Percentiles rank a stretch among this genome's conserved stretches.
phyloP scores from a whole-genome alignment of 2,113 vertebrate genomes.

The Pelobates fuscus region DNA sequence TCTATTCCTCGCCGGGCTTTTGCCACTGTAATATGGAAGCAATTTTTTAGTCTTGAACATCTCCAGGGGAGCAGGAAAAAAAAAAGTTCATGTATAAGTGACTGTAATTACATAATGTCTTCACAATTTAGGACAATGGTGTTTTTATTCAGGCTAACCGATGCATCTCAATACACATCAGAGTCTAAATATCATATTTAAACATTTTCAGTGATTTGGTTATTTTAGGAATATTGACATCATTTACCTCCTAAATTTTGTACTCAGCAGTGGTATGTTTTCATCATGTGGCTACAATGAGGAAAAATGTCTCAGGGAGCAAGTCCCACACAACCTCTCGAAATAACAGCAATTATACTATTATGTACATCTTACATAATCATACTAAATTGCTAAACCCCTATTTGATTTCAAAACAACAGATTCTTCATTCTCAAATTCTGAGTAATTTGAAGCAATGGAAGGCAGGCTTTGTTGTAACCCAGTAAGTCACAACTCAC shows the following conservation, averaged over 20 bases:
- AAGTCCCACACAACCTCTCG: slow-evolving; percentile 46
- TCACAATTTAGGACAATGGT: slow-evolving; percentile 14
- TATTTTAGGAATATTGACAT: slow-evolving; percentile 45
- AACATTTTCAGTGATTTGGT: slow-evolving; percentile 36
- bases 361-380: slow-evolving; percentile 51
- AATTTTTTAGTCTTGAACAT: slow-evolving; percentile 9
- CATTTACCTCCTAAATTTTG: slow-evolving; percentile 32
- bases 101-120: slow-evolving; percentile 7
- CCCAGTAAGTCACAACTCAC: slow-evolving; percentile 24
- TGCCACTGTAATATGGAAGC: slow-evolving; percentile 10
- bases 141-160: slow-evolving; percentile 21
- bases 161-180: slow-evolving; percentile 17
- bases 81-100: slow-evolving; percentile 6
- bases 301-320: slow-evolving; percentile 39
- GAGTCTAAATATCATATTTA: slow-evolving; percentile 40
- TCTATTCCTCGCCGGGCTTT: too few relatives aligned
- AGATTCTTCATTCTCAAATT: slow-evolving; percentile 41
- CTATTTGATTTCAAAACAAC: slow-evolving; percentile 50
- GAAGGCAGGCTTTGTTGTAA: slow-evolving; percentile 35
- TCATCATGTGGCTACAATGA: slow-evolving; percentile 51
- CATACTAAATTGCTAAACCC: slow-evolving; percentile 50
- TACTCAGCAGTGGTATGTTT: slow-evolving; percentile 44
- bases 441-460: slow-evolving; percentile 27
- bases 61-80: not conserved
- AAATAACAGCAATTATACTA: slow-evolving; percentile 48